A percentile compares a stretch with the other conserved stretches of the same genome.
These are phyloP conservation scores for Thalassophryne amazonica DNA, from an alignment of 2,797 vertebrate genomes.

Conservation along the genomic window DNA sequence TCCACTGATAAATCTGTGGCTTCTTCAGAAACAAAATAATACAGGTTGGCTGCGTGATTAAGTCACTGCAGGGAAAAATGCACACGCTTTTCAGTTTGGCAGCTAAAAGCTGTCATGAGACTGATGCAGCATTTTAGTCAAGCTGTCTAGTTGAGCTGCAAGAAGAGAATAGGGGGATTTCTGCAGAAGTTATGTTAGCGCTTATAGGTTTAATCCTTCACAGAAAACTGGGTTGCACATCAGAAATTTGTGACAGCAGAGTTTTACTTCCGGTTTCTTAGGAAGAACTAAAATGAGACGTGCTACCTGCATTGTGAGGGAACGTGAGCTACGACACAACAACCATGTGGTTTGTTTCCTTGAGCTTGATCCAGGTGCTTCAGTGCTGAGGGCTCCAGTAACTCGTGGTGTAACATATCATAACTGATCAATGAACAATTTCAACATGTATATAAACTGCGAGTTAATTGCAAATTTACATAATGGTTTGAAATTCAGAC, in stretches of 20 bases:
- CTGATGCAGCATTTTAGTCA: slow-evolving; percentile 51
- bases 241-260: neutral
- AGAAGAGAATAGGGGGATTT: slow-evolving; percentile 28
- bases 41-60: slow-evolving; percentile 48
- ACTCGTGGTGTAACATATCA: too few species aligned
- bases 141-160: slow-evolving; percentile 8
- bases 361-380: too few species aligned
- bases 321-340: too few species aligned
- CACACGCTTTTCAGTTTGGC: slow-evolving; percentile 39
- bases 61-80: slow-evolving; percentile 59
- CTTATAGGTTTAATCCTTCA: slow-evolving; percentile 35
- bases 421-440: too few species aligned
- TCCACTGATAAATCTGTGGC: slow-evolving; percentile 46
- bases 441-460: too few species aligned
- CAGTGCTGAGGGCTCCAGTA: too few species aligned
- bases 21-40: slow-evolving; percentile 55
- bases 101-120: slow-evolving; percentile 48
- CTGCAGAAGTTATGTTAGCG: slow-evolving; percentile 39
- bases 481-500: too few species aligned
- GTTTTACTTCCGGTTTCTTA: neutral
- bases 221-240: slow-evolving; percentile 6
- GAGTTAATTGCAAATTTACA: too few species aligned
- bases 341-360: too few species aligned
- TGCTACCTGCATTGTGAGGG: too few species aligned
- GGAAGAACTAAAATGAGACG: too few species aligned